Percentiles rank a stretch among this genome's conserved stretches.
Evolutionary conservation across 2,113 vertebrate species (phyloP).

Genomic region (Zeus faber): DNA sequence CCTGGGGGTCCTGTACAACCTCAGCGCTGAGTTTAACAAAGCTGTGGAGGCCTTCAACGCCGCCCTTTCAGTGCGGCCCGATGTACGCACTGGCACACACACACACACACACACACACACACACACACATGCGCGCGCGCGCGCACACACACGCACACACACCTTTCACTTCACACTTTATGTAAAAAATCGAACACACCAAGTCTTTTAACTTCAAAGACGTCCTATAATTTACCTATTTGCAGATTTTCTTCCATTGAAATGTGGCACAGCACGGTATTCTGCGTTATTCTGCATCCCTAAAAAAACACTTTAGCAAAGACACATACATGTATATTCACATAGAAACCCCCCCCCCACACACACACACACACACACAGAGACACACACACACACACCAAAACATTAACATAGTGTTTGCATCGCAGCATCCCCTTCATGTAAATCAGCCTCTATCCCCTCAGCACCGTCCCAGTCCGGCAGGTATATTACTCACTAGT

Average conservation of each 20-base stretch:
- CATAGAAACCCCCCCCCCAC: neutral
- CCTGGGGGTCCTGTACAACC: slow-evolving; percentile 93
- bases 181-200: neutral
- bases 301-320: neutral
- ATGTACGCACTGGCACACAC: slow-evolving; percentile 73
- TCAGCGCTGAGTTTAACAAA: slow-evolving; percentile 95
- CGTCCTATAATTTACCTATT: too few species aligned
- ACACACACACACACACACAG: slow-evolving; percentile 2
- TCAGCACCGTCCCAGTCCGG: slow-evolving; percentile 31
- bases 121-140: neutral
- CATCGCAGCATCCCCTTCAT: slow-evolving; percentile 32
- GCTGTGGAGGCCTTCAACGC: slow-evolving; percentile 96
- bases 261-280: too few species aligned
- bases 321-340: slow-evolving; percentile 11
- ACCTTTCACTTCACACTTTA: too few species aligned
- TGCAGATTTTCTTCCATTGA: too few species aligned
- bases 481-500: slow-evolving; percentile 51
- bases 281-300: too few species aligned
- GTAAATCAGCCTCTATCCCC: slow-evolving; percentile 48
- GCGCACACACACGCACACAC: neutral
- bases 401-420: slow-evolving; percentile 14
- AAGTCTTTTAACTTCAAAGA: neutral
- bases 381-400: neutral
- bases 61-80: slow-evolving; percentile 91
- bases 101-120: neutral